Evolutionary conservation across 2,888 invertebrate species (phyloP).

Genomic region (Rhyacophila evoluta): DNA sequence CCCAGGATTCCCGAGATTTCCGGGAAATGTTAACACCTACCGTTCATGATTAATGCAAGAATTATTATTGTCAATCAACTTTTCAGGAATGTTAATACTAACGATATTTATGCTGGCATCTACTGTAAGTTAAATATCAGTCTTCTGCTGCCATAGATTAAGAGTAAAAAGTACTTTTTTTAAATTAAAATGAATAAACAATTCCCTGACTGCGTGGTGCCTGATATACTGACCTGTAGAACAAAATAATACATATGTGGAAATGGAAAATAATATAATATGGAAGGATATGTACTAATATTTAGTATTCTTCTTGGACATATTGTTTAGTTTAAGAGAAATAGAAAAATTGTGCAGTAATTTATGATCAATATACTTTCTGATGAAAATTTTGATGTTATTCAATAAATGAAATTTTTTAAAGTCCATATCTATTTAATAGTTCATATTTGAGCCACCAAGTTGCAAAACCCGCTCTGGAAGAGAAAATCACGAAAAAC

Average conservation of each 20-base stretch:
- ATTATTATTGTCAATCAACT: background rate
- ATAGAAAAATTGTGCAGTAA: background rate
- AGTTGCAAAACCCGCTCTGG: too few species aligned
- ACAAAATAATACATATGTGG: background rate
- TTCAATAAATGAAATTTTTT: too few species aligned
- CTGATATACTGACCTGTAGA: constrained; percentile 15
- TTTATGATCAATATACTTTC: too few species aligned
- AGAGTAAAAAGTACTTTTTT: background rate
- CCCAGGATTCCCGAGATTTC: too few species aligned
- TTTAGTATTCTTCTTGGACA: background rate
- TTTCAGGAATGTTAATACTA: background rate
- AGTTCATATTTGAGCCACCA: too few species aligned
- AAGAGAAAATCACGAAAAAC: too few species aligned
- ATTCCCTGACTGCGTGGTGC: background rate
- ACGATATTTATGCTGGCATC: background rate
- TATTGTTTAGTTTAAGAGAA: background rate
- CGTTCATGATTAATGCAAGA: background rate
- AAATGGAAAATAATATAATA: background rate
- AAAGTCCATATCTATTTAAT: too few species aligned
- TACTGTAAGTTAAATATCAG: background rate
- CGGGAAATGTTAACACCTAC: too few species aligned
- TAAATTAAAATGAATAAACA: background rate
- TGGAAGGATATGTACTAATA: background rate
- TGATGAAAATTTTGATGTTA: too few species aligned
- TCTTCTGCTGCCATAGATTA: background rate